Conservation (phyloP, 1,140 invertebrate genomes). For the Drosophila bifasciata region DNA sequence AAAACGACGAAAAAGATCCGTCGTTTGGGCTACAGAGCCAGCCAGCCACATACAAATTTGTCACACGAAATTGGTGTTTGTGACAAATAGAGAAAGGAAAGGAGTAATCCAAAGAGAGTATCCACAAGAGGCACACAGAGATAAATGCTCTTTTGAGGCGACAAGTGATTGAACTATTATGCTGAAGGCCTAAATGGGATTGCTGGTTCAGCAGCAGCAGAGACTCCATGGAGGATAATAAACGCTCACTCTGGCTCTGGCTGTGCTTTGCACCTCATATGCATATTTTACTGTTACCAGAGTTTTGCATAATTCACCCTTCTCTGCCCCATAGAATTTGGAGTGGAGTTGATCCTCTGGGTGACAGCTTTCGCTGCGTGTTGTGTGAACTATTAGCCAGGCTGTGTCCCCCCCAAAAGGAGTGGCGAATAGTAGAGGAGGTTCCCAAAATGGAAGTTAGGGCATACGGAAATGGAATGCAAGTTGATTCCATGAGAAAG, state of each 20-base stretch:
- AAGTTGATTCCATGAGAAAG: too few species aligned
- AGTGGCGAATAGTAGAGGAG: not conserved
- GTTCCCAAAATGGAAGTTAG: slow-evolving; percentile 28
- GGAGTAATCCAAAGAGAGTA: slow-evolving; percentile 9
- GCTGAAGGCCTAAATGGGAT: slow-evolving; percentile 48
- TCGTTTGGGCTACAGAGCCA: slow-evolving; percentile 25
- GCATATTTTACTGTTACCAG: slow-evolving; percentile 44
- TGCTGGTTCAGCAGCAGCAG: too few species aligned
- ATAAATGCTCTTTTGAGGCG: slow-evolving; percentile 51
- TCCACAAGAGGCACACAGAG: slow-evolving; percentile 2
- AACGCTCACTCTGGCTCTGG: slow-evolving; percentile 35
- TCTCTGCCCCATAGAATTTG: not conserved
- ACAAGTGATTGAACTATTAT: slow-evolving; percentile 82
- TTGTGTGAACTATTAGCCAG: slow-evolving; percentile 43
- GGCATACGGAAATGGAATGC: not conserved
- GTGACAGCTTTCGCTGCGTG: slow-evolving; percentile 1
- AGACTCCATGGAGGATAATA: slow-evolving; percentile 38
- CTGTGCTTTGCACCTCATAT: slow-evolving; percentile 41
- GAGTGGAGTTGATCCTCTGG: slow-evolving; percentile 4
- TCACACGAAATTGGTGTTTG: slow-evolving; percentile 82
- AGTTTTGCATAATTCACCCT: slow-evolving; percentile 30
- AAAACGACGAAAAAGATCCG: slow-evolving; percentile 43
- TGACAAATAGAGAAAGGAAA: slow-evolving; percentile 75
- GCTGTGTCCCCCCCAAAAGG: slow-evolving; percentile 15
- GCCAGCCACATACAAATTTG: slow-evolving; percentile 78